Evolutionary conservation across 2,888 invertebrate genomes (phyloP).

Genomic region (Endomychus coccineus): DNA sequence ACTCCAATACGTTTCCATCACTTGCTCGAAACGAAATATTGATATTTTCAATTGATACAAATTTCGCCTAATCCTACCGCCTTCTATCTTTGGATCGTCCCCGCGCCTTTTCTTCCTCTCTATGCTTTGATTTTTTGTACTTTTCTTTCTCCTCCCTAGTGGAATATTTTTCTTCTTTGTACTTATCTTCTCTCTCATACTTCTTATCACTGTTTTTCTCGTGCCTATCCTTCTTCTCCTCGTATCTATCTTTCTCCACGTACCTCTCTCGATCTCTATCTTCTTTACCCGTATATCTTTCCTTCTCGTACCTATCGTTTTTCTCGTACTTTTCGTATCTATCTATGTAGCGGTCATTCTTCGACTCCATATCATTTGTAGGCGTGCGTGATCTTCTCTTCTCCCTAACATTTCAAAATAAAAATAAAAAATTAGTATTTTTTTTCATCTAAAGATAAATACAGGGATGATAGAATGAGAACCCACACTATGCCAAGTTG

Average conservation of each 20-base stretch:
- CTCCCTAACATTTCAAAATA: slow-evolving; percentile 34
- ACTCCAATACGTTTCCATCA: no score
- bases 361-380: slow-evolving; percentile 39
- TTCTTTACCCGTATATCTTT: slow-evolving; percentile 25
- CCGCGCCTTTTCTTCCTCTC: slow-evolving; percentile 23
- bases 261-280: slow-evolving; percentile 26
- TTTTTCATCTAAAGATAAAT: no score
- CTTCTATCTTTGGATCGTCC: slow-evolving; percentile 36
- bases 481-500: no score
- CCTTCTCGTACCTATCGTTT: slow-evolving; percentile 29
- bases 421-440: slow-evolving; percentile 6
- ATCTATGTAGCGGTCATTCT: slow-evolving; percentile 40
- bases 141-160: slow-evolving; percentile 29
- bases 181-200: slow-evolving; percentile 27
- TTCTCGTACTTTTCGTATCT: slow-evolving; percentile 40
- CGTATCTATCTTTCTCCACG: slow-evolving; percentile 29
- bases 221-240: slow-evolving; percentile 25
- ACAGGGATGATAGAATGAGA: no score
- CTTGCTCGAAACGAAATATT: no score
- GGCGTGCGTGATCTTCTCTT: slow-evolving; percentile 42
- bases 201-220: slow-evolving; percentile 30
- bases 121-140: slow-evolving; percentile 31
- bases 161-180: slow-evolving; percentile 32
- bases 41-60: slow-evolving; percentile 2
- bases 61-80: slow-evolving; percentile 24